Conservation (phyloP, 2,888 invertebrate species). For the Aspidiotus destructor region DNA sequence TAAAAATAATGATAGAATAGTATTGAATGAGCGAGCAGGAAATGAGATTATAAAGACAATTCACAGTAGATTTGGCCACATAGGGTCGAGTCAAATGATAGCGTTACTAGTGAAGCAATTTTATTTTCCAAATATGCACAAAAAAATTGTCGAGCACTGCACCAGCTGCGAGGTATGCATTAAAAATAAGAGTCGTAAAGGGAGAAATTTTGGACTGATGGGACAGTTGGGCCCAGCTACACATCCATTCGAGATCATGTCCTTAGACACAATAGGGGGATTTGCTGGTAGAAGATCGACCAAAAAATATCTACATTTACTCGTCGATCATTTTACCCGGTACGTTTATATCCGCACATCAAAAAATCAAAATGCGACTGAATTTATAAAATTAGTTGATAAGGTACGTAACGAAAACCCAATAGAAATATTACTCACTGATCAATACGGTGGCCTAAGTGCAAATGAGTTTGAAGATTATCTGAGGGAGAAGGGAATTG, state of each 20-base stretch:
- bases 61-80: conserved; percentile 6
- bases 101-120: neutral
- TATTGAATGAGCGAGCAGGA: no score
- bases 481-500: neutral
- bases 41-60: neutral
- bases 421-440: no score
- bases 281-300: conserved; percentile 38
- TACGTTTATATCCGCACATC: no score
- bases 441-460: no score
- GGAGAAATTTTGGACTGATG: conserved; percentile 36
- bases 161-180: no score
- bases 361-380: conserved; percentile 37
- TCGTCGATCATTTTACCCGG: no score
- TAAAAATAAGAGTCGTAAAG: conserved; percentile 38
- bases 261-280: conserved; percentile 39
- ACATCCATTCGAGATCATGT: conserved; percentile 33
- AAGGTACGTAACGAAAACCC: no score
- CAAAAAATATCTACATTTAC: conserved; percentile 37
- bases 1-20: no score
- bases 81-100: conserved; percentile 10
- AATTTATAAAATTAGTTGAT: conserved; percentile 36
- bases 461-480: no score
- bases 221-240: conserved; percentile 39
- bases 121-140: conserved; percentile 31
- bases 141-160: neutral